A percentile compares a stretch with the other conserved stretches of the same genome.
Evolutionary conservation across 1,140 invertebrate species (phyloP).

Genomic region (Chrysoperla carnea): DNA sequence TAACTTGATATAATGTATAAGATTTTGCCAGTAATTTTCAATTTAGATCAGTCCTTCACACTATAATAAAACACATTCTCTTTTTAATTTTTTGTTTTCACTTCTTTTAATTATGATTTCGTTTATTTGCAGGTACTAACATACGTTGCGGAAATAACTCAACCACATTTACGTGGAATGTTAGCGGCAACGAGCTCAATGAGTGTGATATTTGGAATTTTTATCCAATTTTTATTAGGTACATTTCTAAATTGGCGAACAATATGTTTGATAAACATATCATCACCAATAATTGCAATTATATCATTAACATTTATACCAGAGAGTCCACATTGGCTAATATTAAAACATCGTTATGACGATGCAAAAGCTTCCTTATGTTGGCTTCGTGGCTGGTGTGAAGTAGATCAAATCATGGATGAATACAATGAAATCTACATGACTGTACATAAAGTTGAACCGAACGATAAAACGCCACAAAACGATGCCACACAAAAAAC

Average conservation of each 20-base stretch:
- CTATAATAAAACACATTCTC: too few relatives aligned
- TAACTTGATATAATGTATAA: too few relatives aligned
- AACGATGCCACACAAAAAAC: constrained; percentile 5
- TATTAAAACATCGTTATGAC: constrained; percentile 33
- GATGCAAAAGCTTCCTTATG: constrained; percentile 38
- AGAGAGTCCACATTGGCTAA: constrained; percentile 61
- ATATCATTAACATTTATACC: constrained; percentile 47
- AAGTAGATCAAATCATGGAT: constrained; percentile 25
- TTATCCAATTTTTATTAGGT: constrained; percentile 48
- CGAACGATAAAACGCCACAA: neutral
- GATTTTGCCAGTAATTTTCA: too few relatives aligned
- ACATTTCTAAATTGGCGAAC: constrained; percentile 48
- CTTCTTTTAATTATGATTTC: too few relatives aligned
- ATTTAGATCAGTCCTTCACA: too few relatives aligned
- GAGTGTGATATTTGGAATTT: constrained; percentile 51
- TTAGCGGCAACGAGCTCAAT: constrained; percentile 52
- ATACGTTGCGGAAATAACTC: constrained; percentile 62
- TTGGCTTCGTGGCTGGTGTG: constrained; percentile 48
- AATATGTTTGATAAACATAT: constrained; percentile 44
- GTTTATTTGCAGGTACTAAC: constrained; percentile 40
- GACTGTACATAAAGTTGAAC: constrained; percentile 12
- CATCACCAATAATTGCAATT: constrained; percentile 44
- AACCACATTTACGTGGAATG: constrained; percentile 54
- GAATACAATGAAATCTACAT: constrained; percentile 35
- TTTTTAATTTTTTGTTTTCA: too few relatives aligned